These are phyloP conservation scores for Labroides dimidiatus DNA, from an alignment of 2,797 vertebrate species.

Conservation along the genomic window DNA sequence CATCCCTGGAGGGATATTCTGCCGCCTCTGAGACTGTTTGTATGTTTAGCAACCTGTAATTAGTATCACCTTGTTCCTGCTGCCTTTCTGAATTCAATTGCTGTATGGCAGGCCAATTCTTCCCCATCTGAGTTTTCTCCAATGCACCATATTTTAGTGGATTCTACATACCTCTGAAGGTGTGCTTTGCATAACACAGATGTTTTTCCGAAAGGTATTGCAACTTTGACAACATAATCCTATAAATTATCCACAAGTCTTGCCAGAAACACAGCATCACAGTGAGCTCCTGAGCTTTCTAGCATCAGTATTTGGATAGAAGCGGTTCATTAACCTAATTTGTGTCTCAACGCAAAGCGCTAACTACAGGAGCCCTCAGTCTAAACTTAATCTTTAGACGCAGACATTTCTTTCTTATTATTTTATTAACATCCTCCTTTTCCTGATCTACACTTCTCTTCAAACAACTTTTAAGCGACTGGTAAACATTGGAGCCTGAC, in stretches of 20 bases:
- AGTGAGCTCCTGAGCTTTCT: not conserved
- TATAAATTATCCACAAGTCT: not conserved
- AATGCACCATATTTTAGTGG: constrained; percentile 13
- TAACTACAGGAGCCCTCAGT: not conserved
- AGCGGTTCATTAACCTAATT: not conserved
- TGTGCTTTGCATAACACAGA: not conserved
- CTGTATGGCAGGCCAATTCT: constrained; percentile 38
- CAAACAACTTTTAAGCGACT: not conserved
- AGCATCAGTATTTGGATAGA: not conserved
- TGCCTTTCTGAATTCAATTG: constrained; percentile 54
- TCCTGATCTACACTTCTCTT: not conserved
- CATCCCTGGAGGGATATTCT: constrained; percentile 49
- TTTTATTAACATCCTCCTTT: not conserved
- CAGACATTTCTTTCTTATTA: not conserved
- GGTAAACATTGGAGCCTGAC: too few relatives aligned
- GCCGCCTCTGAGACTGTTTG: constrained; percentile 53
- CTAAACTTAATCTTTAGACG: too few relatives aligned
- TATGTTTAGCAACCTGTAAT: constrained; percentile 68
- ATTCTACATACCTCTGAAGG: constrained; percentile 21
- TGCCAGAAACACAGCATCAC: not conserved
- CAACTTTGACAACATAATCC: not conserved
- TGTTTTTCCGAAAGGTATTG: not conserved
- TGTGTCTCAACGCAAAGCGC: not conserved
- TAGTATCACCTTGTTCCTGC: constrained; percentile 59
- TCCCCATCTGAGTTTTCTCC: constrained; percentile 21